These are phyloP conservation scores for Hephaestus fuliginosus DNA, from an alignment of 2,797 vertebrate genomes.

Conservation along the genomic window DNA sequence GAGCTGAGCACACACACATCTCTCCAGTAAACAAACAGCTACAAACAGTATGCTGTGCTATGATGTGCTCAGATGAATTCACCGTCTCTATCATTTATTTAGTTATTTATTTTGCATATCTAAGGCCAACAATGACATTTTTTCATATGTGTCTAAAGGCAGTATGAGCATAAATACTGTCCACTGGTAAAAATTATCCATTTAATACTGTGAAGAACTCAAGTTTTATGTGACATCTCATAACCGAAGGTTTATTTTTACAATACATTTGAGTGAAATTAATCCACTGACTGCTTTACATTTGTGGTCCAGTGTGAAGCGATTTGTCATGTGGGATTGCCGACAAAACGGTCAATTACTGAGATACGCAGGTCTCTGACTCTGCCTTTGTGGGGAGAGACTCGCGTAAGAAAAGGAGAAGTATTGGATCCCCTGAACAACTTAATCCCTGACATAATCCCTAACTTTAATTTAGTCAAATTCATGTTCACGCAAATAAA, in stretches of 20 bases:
- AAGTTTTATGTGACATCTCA: constrained; percentile 8
- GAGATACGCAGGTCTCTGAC: constrained; percentile 72
- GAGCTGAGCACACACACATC: constrained; percentile 21
- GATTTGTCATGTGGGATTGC: constrained; percentile 55
- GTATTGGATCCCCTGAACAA: constrained; percentile 82
- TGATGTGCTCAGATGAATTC: constrained; percentile 23
- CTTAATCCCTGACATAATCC: constrained; percentile 88
- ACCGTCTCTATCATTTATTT: constrained; percentile 2
- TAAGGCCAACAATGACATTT: background rate
- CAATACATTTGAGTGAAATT: constrained; percentile 46
- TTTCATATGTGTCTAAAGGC: background rate
- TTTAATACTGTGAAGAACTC: constrained; percentile 1
- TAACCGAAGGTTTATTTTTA: constrained; percentile 40
- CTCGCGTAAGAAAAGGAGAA: constrained; percentile 70
- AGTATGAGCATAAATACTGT: background rate
- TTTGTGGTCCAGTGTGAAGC: constrained; percentile 43
- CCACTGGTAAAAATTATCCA: background rate
- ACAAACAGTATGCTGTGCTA: background rate
- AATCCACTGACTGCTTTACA: constrained; percentile 55
- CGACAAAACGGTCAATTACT: constrained; percentile 81
- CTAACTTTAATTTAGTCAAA: constrained; percentile 86
- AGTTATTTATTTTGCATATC: constrained; percentile 15
- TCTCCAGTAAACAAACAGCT: constrained; percentile 7
- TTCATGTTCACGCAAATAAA: constrained; percentile 82
- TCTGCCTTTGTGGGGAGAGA: constrained; percentile 69